Evolutionary conservation across 2,797 vertebrate genomes (phyloP), one percentile per base, ranked within the genome.

Genomic region (Melanogrammus aeglefinus): DNA sequence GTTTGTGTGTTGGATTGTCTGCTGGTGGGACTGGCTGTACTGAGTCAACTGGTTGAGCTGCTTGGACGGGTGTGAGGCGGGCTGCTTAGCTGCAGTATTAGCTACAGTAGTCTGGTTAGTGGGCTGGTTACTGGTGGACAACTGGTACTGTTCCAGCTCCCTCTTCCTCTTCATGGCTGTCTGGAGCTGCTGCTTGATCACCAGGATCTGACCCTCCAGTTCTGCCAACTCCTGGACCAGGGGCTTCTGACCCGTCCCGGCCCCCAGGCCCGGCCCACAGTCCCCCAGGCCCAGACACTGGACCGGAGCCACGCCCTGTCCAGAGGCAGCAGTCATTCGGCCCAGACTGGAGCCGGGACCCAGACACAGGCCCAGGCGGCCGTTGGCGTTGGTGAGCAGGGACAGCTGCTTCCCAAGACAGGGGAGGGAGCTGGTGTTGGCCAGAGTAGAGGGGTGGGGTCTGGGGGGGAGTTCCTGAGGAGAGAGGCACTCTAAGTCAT

Each of bases 111-210:
- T 89, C 92, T 95, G 93, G 91, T 95, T 93, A 88, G 94, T 86
- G 78, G 83, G 87, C 84, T 88, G 79, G 86, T 88, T 88, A 69
- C 24, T 69, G 63, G 63, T 69, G 82, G 92, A 89, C 82, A 88
- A 87, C 80, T 97, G 96, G 87, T 94, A 96, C 81, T 96, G 96
- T 90, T 99, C 97, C 82, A 99, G 93, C 92, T 99, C 97, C 39
- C 94, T 92, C 88, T 98, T 99, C 86, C 96, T 95, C 90, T 95
- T 96, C 94, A 99, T 94, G 29, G 97, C 98, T 0, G 95, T 88
- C 85, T 97, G 97, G 80, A 99, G 91, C 91, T 99, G 97, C 88
- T 97, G 96, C 85, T 96, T 99, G 88, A 99, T 99, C 76, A 95
- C 91, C 83, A 96, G 92, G 0, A 99, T 99, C 85, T 99, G 96